A percentile compares a stretch with the other conserved stretches of the same genome.
Conservation (phyloP, 1,140 invertebrate species). For the Drosophila kohkoa region DNA sequence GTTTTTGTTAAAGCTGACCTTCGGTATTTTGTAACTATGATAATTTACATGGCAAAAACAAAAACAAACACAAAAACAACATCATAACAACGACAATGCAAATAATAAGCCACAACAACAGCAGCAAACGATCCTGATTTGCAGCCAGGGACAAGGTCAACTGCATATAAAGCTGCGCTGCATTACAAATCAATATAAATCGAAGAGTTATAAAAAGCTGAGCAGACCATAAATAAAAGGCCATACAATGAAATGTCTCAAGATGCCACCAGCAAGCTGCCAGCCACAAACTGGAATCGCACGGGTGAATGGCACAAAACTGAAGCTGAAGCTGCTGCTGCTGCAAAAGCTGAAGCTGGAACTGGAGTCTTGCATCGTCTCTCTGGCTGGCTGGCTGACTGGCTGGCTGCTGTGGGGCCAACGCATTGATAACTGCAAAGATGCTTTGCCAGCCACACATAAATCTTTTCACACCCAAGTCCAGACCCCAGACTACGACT, state of each 20-base stretch:
- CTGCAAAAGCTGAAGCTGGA: background rate
- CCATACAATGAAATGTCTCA: conserved; percentile 76
- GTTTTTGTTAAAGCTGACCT: conserved; percentile 52
- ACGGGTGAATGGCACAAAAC: conserved; percentile 68
- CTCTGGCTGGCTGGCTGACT: conserved; percentile 18
- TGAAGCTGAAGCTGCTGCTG: conserved; percentile 18
- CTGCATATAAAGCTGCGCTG: conserved; percentile 61
- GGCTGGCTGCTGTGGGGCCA: conserved; percentile 61
- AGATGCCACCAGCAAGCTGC: conserved; percentile 55
- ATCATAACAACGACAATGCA: background rate
- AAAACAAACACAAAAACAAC: background rate
- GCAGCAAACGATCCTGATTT: conserved; percentile 29
- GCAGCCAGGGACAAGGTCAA: conserved; percentile 73
- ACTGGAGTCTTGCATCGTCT: background rate
- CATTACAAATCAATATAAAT: conserved; percentile 81
- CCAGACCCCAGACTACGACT: conserved; percentile 21
- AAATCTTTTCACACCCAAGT: conserved; percentile 78
- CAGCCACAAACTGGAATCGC: conserved; percentile 69
- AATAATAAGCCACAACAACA: background rate
- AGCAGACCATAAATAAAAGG: conserved; percentile 75
- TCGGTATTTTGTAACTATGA: conserved; percentile 66
- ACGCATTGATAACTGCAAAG: conserved; percentile 73
- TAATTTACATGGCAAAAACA: conserved; percentile 42
- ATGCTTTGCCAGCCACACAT: conserved; percentile 68
- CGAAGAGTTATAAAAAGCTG: conserved; percentile 80